Base-by-base conservation (phyloP, 2,888 invertebrate genomes). In the Galerucella calmariensis region DNA sequence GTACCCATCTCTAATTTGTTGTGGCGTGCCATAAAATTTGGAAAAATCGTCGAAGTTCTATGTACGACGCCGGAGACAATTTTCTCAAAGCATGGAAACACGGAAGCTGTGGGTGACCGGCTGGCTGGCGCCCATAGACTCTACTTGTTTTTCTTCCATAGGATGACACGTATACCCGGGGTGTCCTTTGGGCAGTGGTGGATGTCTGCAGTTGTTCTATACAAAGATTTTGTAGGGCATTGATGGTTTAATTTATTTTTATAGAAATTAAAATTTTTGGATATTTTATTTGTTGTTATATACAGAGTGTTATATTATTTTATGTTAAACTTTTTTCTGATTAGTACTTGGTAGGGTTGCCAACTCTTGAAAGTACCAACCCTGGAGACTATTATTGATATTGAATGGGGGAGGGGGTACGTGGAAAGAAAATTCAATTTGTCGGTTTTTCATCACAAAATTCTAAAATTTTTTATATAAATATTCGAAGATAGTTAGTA, bases 121-220 rank as follows among this genome's bases (percentile, higher is more conserved):
- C 77, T 84, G 81, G 80, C 79, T 78, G 82, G 80, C 82, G 82
- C 80, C 80, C 83, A 84, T 70, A 74, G 83, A 77, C 85, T 86
- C 86, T 86, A 84, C 82, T 67, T 72, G 71, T 72, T 71, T 68
- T 70, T 67, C 74, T 53, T 62, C 48, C 20, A 16, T 35, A 51
- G n/a, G 62, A 72, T 65, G 35, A 20, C 12, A 20, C 35, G 51
- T 66, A 62, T 56, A 59, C 66, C 66, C 51, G 58, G 53, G 63
- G 53, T 48, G 63, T 44, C 70, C 56, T 58, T 14, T 12, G n/a
- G 16, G 9, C 72, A 72, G 58, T 66, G 66, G 59, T 59, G 72
- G 66, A 44, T 20, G 20, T 56, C 56, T 16, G 16, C 3, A 10
- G 10, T 16, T 56, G n/a, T 67, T 48, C 9, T 16, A 46, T 46